Percentiles rank a stretch among this genome's conserved stretches.
phyloP scores from a whole-genome alignment of 2,888 invertebrate species.

The Mythimna loreyi region DNA sequence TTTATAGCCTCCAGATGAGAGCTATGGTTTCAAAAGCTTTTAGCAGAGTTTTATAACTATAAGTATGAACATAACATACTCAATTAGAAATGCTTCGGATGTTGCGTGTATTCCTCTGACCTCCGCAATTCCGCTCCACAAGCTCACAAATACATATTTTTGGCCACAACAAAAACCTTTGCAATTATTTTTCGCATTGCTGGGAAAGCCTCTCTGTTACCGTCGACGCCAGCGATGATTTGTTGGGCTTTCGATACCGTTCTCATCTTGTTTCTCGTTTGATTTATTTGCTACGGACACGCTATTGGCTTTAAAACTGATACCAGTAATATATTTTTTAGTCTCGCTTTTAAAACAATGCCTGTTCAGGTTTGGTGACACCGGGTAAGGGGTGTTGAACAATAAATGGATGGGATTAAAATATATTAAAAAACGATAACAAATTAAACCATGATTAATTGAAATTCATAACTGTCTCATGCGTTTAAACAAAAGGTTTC shows the following conservation, averaged over 20 bases:
- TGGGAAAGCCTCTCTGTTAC: conserved; percentile 52
- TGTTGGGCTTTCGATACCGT: conserved; percentile 67
- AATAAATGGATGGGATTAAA: conserved; percentile 2
- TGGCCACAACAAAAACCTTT: conserved; percentile 12
- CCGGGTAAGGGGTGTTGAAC: conserved; percentile 13
- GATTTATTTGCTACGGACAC: conserved; percentile 66
- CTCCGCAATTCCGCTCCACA: neutral
- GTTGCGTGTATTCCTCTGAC: conserved; percentile 11
- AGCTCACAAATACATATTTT: neutral
- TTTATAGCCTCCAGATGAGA: neutral
- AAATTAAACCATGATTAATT: neutral
- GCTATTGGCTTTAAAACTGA: conserved; percentile 63
- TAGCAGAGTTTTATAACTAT: no score
- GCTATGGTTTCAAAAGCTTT: neutral
- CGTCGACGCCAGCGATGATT: conserved; percentile 67
- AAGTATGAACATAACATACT: neutral
- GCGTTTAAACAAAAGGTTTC: no score
- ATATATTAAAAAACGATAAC: neutral
- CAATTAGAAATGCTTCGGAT: neutral
- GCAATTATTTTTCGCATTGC: conserved; percentile 44
- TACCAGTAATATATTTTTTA: conserved; percentile 51
- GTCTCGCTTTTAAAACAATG: conserved; percentile 48
- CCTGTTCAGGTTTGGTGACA: conserved; percentile 30
- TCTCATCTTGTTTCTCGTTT: conserved; percentile 67
- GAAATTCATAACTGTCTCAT: neutral